Conservation (phyloP, 1,140 invertebrate genomes). For the Eupeodes corollae region DNA sequence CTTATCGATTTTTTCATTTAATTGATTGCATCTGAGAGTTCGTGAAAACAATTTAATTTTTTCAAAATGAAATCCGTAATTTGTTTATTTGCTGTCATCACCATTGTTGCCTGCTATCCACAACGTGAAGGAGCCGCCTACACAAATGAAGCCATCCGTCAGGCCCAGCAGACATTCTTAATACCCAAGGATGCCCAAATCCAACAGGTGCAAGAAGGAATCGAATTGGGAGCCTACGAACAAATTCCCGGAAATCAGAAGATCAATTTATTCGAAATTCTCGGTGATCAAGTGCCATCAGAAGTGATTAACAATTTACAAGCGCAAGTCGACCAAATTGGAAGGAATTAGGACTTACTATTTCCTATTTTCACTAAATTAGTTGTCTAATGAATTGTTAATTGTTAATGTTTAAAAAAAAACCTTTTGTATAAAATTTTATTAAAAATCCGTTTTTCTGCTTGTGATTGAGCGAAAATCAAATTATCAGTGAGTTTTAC, state of each 20-base stretch:
- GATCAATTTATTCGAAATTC: slow-evolving; percentile 67
- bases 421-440: too few species aligned
- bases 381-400: too few species aligned
- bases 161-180: slow-evolving; percentile 69
- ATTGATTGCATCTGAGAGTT: too few species aligned
- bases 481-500: too few species aligned
- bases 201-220: slow-evolving; percentile 70
- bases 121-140: slow-evolving; percentile 68
- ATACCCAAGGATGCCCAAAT: slow-evolving; percentile 77
- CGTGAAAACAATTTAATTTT: too few species aligned
- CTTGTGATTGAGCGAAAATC: too few species aligned
- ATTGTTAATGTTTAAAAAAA: too few species aligned
- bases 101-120: slow-evolving; percentile 45
- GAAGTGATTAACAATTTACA: slow-evolving; percentile 81
- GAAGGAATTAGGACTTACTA: slow-evolving; percentile 42
- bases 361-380: background rate
- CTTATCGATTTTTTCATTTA: too few species aligned
- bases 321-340: slow-evolving; percentile 66
- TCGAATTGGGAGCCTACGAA: slow-evolving; percentile 70
- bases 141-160: slow-evolving; percentile 72
- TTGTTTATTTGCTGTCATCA: slow-evolving; percentile 38
- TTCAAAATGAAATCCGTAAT: slow-evolving; percentile 35
- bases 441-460: too few species aligned
- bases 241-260: slow-evolving; percentile 70
- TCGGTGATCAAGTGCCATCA: slow-evolving; percentile 67